Percentiles rank a stretch among this genome's conserved stretches.
Conservation (phyloP, 2,888 invertebrate genomes). For the Oeneis ivallda region DNA sequence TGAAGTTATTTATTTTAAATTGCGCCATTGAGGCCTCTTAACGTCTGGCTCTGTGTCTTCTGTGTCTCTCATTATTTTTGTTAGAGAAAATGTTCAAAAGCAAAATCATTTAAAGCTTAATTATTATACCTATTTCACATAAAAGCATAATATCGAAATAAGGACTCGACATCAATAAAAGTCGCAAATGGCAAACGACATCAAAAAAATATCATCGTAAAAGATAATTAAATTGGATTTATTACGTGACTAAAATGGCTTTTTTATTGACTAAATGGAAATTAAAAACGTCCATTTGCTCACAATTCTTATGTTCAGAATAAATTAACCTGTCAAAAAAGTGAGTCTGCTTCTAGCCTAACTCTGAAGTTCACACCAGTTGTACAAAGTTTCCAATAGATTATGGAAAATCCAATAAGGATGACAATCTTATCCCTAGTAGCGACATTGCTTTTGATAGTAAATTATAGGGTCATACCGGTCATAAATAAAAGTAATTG, state of each 20-base stretch:
- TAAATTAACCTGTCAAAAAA: conserved; percentile 41
- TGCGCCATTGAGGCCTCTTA: too few species aligned
- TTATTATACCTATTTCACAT: not conserved
- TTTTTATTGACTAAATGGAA: conserved; percentile 34
- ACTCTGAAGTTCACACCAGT: conserved; percentile 36
- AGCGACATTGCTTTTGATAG: conserved; percentile 63
- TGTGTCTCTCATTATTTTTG: too few species aligned
- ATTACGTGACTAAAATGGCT: conserved; percentile 26
- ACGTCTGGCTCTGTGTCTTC: too few species aligned
- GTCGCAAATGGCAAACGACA: conserved; percentile 23
- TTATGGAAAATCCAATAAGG: conserved; percentile 54
- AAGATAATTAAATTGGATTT: conserved; percentile 33
- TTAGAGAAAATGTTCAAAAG: not conserved
- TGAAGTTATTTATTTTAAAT: too few species aligned
- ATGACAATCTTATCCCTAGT: conserved; percentile 61
- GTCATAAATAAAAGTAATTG: conserved; percentile 75
- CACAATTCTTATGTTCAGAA: conserved; percentile 31
- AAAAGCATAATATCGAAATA: conserved; percentile 6
- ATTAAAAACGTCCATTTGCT: conserved; percentile 33
- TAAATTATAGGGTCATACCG: conserved; percentile 73
- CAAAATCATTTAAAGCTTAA: not conserved
- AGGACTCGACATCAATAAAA: conserved; percentile 15
- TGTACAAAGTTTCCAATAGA: conserved; percentile 44
- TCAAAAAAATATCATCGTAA: conserved; percentile 25
- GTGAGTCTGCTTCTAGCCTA: conserved; percentile 28